Base-by-base conservation (phyloP, 2,113 vertebrate genomes). In the Dasyornis broadbenti region DNA sequence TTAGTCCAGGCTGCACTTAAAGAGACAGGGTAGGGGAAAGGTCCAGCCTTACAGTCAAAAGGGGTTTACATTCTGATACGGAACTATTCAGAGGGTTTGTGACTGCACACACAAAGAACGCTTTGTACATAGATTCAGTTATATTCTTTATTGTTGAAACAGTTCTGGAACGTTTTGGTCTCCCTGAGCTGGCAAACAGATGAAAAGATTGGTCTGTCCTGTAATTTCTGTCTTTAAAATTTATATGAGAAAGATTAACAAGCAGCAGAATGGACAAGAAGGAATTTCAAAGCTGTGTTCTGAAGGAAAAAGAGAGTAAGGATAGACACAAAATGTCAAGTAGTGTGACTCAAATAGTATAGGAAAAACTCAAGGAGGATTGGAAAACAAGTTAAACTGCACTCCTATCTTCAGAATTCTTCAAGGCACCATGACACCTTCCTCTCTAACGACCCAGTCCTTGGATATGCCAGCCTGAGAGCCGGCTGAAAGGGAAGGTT, bases 121-220 rank as follows among this genome's bases (percentile, higher is more conserved):
- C 89, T 90, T 83, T 89, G 86, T 96, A 81, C 47, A 44, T 35
- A 59, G 59, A 66, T 35, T 44, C 42, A 30, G 64, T 92, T 90
- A 90, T 90, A 77, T 70, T 81, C 80, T 88, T 83, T 65, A 86
- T 78, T 94, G 87, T 82, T 95, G 75, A 87, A 83, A 85, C 70
- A 77, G 68, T 89, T 90, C 71, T 88, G 82, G 87, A 92, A 97
- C 81, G 90, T 88, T 91, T 90, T 86, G 60, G 82, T 85, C 68
- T 91, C 71, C 66, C 30, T 88, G 60, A 92, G 59, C 57, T 85
- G 63, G 57, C 57, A 79, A 92, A 73, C 7, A 45, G 82, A 85
- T 54, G 27, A 82, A 95, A 94, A 92, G 35, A 88, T 85, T 65
- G 42, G 39, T 89, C 63, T 0, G 0, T 69, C 61, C n/a, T 45